phyloP scores from a whole-genome alignment of 2,113 vertebrate genomes.

The Jaculus jaculus region DNA sequence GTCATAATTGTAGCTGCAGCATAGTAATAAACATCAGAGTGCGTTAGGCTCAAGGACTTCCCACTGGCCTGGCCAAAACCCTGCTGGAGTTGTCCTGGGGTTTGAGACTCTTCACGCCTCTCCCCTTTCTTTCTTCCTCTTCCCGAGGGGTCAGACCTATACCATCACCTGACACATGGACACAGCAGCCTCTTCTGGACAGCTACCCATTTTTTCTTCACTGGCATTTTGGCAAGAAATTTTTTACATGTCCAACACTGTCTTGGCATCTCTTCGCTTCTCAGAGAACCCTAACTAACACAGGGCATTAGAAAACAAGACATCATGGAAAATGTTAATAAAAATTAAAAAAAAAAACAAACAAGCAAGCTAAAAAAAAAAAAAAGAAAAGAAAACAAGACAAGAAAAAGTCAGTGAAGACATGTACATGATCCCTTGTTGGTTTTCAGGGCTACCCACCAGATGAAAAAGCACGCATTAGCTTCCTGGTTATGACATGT shows the following conservation, averaged over 20 bases:
- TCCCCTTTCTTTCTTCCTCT: neutral
- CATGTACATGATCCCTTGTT: neutral
- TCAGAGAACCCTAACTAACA: neutral
- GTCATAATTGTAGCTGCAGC: neutral
- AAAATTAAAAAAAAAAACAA: too few relatives aligned
- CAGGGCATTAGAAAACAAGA: neutral
- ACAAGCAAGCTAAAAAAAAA: too few relatives aligned
- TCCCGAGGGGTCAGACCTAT: neutral
- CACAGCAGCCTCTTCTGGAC: neutral
- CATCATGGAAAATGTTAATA: too few relatives aligned
- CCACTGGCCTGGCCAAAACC: neutral
- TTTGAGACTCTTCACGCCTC: neutral
- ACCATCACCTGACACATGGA: too few relatives aligned
- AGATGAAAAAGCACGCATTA: neutral
- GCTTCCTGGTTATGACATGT: neutral
- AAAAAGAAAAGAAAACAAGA: constrained; percentile 16
- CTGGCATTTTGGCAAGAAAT: neutral
- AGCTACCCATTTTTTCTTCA: neutral
- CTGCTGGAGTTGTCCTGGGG: neutral
- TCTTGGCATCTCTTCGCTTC: neutral
- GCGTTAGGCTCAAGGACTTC: neutral
- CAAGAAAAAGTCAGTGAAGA: neutral
- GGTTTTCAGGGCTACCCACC: neutral
- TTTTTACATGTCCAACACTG: constrained; percentile 2
- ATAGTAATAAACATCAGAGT: neutral